Conservation (phyloP, 2,113 vertebrate species). For the Spheniscus mendiculus region DNA sequence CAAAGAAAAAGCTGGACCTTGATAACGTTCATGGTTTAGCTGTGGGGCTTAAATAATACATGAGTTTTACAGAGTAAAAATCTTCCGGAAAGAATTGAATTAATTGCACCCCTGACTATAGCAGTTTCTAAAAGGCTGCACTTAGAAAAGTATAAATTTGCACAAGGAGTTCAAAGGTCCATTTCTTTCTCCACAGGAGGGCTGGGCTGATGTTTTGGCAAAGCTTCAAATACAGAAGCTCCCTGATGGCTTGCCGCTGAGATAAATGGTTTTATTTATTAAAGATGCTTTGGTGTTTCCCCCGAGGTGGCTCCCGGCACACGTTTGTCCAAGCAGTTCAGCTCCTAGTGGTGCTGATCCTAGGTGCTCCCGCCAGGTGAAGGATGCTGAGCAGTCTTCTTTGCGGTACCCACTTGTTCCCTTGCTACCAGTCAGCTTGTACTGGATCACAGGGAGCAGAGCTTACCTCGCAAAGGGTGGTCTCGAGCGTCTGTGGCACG, state of each 20-base stretch:
- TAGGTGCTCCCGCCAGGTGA: accelerated
- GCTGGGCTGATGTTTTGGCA: background rate
- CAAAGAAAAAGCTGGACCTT: background rate
- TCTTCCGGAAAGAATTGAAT: constrained; percentile 29
- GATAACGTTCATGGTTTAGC: background rate
- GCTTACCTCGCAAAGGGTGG: accelerated
- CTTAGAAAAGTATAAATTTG: constrained; percentile 18
- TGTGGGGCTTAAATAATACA: constrained; percentile 31
- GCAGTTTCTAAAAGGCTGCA: background rate
- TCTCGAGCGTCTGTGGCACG: background rate
- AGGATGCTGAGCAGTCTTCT: accelerated
- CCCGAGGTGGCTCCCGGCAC: background rate
- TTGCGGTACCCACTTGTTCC: background rate
- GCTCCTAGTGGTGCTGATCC: background rate
- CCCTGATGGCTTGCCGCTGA: background rate
- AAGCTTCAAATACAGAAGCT: background rate
- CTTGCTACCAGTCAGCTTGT: accelerated
- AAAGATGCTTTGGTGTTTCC: background rate
- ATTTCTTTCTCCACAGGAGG: background rate
- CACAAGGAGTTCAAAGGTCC: background rate
- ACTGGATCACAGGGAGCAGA: background rate
- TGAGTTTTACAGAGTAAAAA: constrained; percentile 3
- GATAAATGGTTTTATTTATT: background rate
- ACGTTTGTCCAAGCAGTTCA: background rate
- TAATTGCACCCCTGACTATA: constrained; percentile 34